Evolutionary conservation across 2,113 vertebrate genomes (phyloP).

Genomic region (Jacana jacana): DNA sequence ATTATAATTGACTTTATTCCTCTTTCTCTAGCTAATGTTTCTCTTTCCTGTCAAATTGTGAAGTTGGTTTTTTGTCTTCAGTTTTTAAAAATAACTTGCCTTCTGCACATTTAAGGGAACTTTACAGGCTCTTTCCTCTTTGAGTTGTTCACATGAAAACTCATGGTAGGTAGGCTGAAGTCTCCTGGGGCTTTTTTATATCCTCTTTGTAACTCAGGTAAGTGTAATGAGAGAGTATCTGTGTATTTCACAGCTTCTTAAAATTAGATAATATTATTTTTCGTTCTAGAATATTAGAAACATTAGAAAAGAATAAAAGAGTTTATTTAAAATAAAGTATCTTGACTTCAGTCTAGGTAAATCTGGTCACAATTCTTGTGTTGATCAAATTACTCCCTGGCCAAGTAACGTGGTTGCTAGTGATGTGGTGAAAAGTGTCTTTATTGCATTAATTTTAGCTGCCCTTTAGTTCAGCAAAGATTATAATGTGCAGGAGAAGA

Average conservation of each 20-base stretch:
- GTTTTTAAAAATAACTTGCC: neutral
- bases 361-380: neutral
- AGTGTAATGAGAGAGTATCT: neutral
- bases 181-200: neutral
- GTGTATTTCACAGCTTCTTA: neutral
- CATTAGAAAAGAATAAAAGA: neutral
- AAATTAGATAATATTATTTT: neutral
- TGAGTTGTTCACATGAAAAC: neutral
- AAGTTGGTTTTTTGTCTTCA: neutral
- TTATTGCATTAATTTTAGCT: neutral
- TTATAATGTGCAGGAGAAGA: neutral
- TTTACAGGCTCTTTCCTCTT: neutral
- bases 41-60: neutral
- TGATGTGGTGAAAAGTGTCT: neutral
- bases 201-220: neutral
- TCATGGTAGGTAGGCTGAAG: neutral
- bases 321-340: neutral
- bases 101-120: neutral
- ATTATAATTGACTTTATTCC: conserved; percentile 18
- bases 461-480: neutral
- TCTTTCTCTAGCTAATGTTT: neutral
- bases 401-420: neutral
- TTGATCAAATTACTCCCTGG: neutral
- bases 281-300: neutral
- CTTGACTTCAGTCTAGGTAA: neutral